Evolutionary conservation across 2,113 vertebrate species (phyloP).

Genomic region (Corapipo altera): DNA sequence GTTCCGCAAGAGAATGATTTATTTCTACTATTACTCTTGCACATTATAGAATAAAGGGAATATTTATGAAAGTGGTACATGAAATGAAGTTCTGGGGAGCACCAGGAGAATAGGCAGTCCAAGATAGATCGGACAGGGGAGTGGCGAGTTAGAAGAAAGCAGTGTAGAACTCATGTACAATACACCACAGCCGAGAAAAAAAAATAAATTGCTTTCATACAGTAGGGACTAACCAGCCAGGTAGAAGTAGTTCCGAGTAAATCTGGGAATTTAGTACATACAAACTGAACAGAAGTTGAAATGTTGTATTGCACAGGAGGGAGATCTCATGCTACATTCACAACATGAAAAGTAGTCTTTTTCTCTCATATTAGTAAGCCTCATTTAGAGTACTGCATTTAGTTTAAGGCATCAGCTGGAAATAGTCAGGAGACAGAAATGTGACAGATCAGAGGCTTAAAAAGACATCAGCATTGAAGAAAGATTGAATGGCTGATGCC

Average conservation of each 20-base stretch:
- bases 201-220: not conserved
- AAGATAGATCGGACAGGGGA: not conserved
- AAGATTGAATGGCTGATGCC: not conserved
- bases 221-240: not conserved
- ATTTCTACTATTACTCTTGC: not conserved
- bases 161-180: not conserved
- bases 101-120: not conserved
- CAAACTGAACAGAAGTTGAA: slow-evolving; percentile 1
- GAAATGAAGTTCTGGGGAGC: not conserved
- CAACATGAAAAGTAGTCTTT: not conserved
- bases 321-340: not conserved
- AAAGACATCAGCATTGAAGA: not conserved
- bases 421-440: not conserved
- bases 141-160: not conserved
- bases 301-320: not conserved
- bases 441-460: not conserved
- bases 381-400: not conserved
- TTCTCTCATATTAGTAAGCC: not conserved
- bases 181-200: not conserved
- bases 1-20: not conserved
- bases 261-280: not conserved
- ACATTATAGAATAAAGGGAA: not conserved
- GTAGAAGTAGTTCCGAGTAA: not conserved
- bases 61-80: not conserved
- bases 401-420: not conserved